phyloP scores from a whole-genome alignment of 2,888 invertebrate genomes.

The Scaptomyza polygonia region DNA sequence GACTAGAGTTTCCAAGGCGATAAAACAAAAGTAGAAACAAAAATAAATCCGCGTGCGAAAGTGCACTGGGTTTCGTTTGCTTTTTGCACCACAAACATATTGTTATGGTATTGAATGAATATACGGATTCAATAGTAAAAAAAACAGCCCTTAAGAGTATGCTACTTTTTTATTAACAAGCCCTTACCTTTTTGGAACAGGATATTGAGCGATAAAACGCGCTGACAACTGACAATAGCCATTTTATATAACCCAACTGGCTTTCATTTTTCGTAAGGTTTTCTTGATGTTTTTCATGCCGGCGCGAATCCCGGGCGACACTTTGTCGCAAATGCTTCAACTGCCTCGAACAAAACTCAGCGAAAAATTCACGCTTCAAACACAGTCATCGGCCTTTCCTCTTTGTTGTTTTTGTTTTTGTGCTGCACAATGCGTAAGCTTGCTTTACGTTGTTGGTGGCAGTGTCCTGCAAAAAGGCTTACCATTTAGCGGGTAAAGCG shows the following conservation, averaged over 20 bases:
- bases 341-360: constrained; percentile 18
- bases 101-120: too few species aligned
- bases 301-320: constrained; percentile 53
- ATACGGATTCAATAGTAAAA: too few species aligned
- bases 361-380: constrained; percentile 22
- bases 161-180: constrained; percentile 9
- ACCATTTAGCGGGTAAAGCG: constrained; percentile 38
- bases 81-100: too few species aligned
- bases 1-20: too few species aligned
- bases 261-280: not conserved
- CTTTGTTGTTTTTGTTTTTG: not conserved
- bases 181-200: constrained; percentile 12
- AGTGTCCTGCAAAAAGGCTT: constrained; percentile 31
- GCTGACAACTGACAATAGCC: constrained; percentile 22
- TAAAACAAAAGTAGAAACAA: too few species aligned
- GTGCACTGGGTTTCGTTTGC: too few species aligned
- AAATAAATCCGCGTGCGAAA: too few species aligned
- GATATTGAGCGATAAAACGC: constrained; percentile 31
- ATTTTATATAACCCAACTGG: constrained; percentile 12
- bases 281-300: constrained; percentile 30
- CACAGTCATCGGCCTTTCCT: not conserved
- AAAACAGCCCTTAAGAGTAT: constrained; percentile 2
- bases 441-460: constrained; percentile 39
- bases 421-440: constrained; percentile 25
- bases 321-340: constrained; percentile 51